Evolutionary conservation across 2,113 vertebrate genomes (phyloP), one percentile per base, ranked within the genome.

Genomic region (Lepus americanus): DNA sequence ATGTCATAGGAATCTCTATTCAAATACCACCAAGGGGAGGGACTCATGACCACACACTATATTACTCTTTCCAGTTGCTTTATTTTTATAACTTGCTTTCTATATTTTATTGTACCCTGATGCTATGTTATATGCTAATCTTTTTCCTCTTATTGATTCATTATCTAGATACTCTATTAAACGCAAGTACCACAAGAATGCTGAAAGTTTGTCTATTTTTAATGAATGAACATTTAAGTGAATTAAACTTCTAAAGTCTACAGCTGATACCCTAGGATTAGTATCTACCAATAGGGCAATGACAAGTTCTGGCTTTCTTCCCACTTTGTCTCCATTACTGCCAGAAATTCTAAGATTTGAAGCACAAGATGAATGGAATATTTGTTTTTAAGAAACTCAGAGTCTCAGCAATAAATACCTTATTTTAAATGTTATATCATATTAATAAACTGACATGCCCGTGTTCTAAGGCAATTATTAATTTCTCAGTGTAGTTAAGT

Each of bases 321-420:
- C 74, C 20, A 17, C 49, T 67, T 64, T 84, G 19, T n/a, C 29
- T 66, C 72, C 16, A 3, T 82, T 55, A 20, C 22, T 33, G 39
- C 2, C 36, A 23, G 69, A 59, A 69, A 44, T 90, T 77, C 51
- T 79, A 59, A 94, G 14, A 84, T 27, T 59, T 10, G 49, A 27
- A 91, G 20, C 27, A 22, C 3, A 49, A 59, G 36, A 33, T 39
- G 9, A 51, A 72, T 36, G 33, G 20, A 44, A 36, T 6, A 76
- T 88, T 91, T 59, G 55, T 81, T 64, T 29, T 72, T 25, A 44
- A 74, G 55, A 29, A 82, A 59, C 29, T 90, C 51, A 69, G 14
- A 36, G 14, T 63, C 36, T 83, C 19, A 74, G n/a, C 31, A 69
- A 33, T 64, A 73, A 89, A 76, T 19, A 70, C 23, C 12, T 39